Evolutionary conservation across 2,113 vertebrate species (phyloP).

Genomic region (Delphinus delphis): DNA sequence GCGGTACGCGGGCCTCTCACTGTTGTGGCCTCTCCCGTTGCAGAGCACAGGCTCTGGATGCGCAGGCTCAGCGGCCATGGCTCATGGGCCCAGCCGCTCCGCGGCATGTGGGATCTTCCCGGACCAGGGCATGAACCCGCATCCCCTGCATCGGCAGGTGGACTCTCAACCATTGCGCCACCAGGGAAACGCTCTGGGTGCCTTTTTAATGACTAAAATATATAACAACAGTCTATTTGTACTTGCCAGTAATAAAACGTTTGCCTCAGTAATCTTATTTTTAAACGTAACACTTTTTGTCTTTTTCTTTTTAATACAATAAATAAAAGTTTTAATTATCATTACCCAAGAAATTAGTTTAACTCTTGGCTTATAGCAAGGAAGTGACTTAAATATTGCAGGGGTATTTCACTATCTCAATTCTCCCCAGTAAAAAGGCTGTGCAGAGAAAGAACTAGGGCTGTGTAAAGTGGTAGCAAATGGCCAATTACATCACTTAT

Average conservation of each 20-base stretch:
- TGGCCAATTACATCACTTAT: background rate
- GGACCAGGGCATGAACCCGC: too few species aligned
- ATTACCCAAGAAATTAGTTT: slow-evolving; percentile 76
- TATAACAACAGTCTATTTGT: slow-evolving; percentile 75
- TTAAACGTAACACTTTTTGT: slow-evolving; percentile 67
- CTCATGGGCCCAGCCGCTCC: too few species aligned
- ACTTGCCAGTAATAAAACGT: slow-evolving; percentile 73
- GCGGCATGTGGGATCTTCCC: too few species aligned
- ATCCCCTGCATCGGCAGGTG: too few species aligned
- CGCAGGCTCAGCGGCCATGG: too few species aligned
- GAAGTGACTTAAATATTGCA: slow-evolving; percentile 36
- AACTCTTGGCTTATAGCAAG: slow-evolving; percentile 58
- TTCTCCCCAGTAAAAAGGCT: slow-evolving; percentile 1
- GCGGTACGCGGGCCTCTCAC: too few species aligned
- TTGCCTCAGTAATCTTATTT: slow-evolving; percentile 62
- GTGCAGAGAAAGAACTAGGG: background rate
- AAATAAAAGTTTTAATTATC: slow-evolving; percentile 65
- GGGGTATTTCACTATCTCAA: background rate
- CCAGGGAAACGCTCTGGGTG: slow-evolving; percentile 15
- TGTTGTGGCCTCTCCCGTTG: too few species aligned
- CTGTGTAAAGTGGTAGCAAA: background rate
- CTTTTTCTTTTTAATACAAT: slow-evolving; percentile 79
- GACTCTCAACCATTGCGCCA: too few species aligned
- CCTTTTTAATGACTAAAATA: slow-evolving; percentile 80
- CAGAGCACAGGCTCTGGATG: too few species aligned